Conservation (phyloP, 2,888 invertebrate genomes). For the Apomyelois bistriatella region DNA sequence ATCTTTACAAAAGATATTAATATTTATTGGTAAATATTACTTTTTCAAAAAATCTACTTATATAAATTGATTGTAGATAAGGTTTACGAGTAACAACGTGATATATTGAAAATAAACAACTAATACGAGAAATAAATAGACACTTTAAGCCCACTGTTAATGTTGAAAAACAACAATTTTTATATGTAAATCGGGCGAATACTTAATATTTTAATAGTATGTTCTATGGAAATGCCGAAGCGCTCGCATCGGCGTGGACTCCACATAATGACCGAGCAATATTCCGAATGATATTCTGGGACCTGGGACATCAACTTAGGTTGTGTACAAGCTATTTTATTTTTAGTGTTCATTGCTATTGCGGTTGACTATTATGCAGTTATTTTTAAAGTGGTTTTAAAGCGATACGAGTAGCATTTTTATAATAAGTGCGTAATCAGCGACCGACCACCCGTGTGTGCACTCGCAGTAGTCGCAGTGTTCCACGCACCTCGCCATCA, state of each 20-base stretch:
- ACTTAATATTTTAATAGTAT: slow-evolving; percentile 37
- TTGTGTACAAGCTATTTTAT: slow-evolving; percentile 45
- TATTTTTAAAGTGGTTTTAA: slow-evolving; percentile 55
- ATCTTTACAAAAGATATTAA: too few relatives aligned
- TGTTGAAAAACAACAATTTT: slow-evolving; percentile 22
- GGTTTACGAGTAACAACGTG: too few relatives aligned
- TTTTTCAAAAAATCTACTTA: too few relatives aligned
- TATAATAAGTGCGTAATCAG: slow-evolving; percentile 58
- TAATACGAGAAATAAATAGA: slow-evolving; percentile 18
- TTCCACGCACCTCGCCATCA: slow-evolving; percentile 36
- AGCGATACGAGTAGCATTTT: slow-evolving; percentile 49
- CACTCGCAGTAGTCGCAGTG: slow-evolving; percentile 21
- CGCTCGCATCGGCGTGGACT: slow-evolving; percentile 28
- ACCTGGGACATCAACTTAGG: slow-evolving; percentile 36
- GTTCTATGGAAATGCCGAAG: slow-evolving; percentile 45
- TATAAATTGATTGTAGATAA: too few relatives aligned
- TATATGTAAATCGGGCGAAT: slow-evolving; percentile 32
- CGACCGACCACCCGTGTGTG: slow-evolving; percentile 46
- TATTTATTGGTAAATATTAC: too few relatives aligned
- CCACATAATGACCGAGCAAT: slow-evolving; percentile 41
- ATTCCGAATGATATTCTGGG: slow-evolving; percentile 50
- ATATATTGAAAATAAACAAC: too few relatives aligned
- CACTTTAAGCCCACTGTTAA: too few relatives aligned
- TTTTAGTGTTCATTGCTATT: slow-evolving; percentile 50
- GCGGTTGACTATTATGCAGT: slow-evolving; percentile 51